These are phyloP conservation scores for Vipera latastei DNA, from an alignment of 2,797 vertebrate species.

Conservation along the genomic window DNA sequence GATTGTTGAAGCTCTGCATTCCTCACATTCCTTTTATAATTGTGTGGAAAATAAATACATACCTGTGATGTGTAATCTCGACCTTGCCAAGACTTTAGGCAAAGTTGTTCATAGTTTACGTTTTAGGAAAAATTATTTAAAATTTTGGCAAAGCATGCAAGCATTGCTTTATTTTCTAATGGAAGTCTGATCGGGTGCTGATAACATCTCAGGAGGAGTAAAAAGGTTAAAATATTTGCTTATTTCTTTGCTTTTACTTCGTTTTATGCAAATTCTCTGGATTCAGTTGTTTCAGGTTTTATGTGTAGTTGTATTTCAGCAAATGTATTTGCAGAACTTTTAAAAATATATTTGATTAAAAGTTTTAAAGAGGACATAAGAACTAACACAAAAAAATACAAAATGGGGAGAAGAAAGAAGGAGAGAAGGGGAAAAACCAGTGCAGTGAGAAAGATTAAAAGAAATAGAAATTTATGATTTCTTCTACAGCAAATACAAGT, in stretches of 20 bases:
- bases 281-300: background rate
- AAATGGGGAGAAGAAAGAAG: background rate
- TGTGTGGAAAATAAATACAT: constrained; percentile 23
- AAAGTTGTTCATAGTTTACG: constrained; percentile 4
- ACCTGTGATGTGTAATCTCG: constrained; percentile 9
- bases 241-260: background rate
- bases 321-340: background rate
- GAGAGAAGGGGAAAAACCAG: background rate
- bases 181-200: background rate
- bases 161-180: background rate
- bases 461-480: background rate
- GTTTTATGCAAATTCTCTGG: background rate
- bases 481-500: background rate
- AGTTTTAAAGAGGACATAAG: background rate
- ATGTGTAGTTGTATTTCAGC: background rate
- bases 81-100: background rate
- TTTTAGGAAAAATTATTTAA: background rate
- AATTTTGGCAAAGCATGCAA: background rate
- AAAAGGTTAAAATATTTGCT: background rate
- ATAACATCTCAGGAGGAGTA: background rate
- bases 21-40: constrained; percentile 20
- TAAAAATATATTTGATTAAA: background rate
- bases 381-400: background rate
- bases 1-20: constrained; percentile 26
- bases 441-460: background rate